Conservation (phyloP, 2,113 vertebrate genomes). For the Ictalurus furcatus region DNA sequence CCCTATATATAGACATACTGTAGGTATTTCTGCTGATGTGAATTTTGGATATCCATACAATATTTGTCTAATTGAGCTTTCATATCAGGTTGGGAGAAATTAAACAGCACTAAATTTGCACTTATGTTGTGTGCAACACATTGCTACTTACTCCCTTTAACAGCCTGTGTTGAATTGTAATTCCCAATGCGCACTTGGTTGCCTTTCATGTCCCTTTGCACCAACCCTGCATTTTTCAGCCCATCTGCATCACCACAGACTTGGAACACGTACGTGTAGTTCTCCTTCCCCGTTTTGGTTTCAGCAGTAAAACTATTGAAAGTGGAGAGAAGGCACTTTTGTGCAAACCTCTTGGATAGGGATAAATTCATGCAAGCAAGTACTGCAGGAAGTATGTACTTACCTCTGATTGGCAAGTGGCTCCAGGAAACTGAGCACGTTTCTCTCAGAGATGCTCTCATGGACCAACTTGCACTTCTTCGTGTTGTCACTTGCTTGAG, state of each 20-base stretch:
- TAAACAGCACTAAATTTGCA: neutral
- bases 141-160: slow-evolving; percentile 83
- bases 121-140: neutral
- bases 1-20: too few relatives aligned
- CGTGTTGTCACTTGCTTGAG: slow-evolving; percentile 45
- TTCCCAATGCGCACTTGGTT: slow-evolving; percentile 74
- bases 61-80: neutral
- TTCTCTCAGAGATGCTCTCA: slow-evolving; percentile 35
- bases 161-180: slow-evolving; percentile 78
- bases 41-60: neutral
- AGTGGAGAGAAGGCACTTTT: neutral
- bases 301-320: slow-evolving; percentile 44
- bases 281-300: accelerated
- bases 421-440: slow-evolving; percentile 61
- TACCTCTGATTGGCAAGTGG: slow-evolving; percentile 67
- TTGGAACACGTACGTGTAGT: slow-evolving; percentile 81
- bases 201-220: slow-evolving; percentile 69
- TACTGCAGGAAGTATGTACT: slow-evolving; percentile 28
- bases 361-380: neutral
- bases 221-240: slow-evolving; percentile 71
- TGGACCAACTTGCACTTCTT: slow-evolving; percentile 59
- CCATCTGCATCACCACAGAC: slow-evolving; percentile 83
- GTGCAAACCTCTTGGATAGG: neutral
- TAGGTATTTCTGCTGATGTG: neutral
- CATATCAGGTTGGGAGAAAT: neutral